Evolutionary conservation across 2,113 vertebrate genomes (phyloP).

Genomic region (Mesocricetus auratus): DNA sequence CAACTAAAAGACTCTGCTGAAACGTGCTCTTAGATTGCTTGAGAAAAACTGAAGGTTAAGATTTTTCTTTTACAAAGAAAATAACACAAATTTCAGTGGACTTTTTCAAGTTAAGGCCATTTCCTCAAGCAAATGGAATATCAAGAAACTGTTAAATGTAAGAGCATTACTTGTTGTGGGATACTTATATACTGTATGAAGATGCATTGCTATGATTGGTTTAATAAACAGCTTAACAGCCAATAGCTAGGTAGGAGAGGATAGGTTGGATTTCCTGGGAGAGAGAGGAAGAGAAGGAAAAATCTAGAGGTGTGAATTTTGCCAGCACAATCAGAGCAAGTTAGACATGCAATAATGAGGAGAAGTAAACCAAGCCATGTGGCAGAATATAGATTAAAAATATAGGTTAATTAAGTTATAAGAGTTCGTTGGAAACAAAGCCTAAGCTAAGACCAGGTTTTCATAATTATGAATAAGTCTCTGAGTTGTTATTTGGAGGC

Average conservation of each 20-base stretch:
- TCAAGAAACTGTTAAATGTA: constrained; percentile 24
- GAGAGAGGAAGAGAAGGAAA: neutral
- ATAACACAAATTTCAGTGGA: constrained; percentile 2
- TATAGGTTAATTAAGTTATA: neutral
- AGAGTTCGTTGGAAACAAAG: neutral
- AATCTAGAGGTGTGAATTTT: neutral
- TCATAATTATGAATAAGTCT: neutral
- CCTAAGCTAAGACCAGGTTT: neutral
- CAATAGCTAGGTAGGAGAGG: neutral
- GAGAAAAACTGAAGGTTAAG: neutral
- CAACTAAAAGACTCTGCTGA: neutral
- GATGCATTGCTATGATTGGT: neutral
- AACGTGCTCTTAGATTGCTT: neutral
- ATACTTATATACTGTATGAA: neutral
- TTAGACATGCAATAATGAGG: neutral
- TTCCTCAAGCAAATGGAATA: constrained; percentile 63
- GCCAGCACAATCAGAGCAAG: neutral
- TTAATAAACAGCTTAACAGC: neutral
- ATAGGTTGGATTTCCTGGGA: neutral
- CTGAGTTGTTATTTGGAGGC: neutral
- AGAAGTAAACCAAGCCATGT: neutral
- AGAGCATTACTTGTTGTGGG: neutral
- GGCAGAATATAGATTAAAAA: neutral
- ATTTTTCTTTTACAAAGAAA: constrained; percentile 56
- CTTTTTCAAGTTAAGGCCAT: constrained; percentile 47